Evolutionary conservation across 2,113 vertebrate species (phyloP), one percentile per base, ranked within the genome.

Genomic region (Megaceryle torquata): DNA sequence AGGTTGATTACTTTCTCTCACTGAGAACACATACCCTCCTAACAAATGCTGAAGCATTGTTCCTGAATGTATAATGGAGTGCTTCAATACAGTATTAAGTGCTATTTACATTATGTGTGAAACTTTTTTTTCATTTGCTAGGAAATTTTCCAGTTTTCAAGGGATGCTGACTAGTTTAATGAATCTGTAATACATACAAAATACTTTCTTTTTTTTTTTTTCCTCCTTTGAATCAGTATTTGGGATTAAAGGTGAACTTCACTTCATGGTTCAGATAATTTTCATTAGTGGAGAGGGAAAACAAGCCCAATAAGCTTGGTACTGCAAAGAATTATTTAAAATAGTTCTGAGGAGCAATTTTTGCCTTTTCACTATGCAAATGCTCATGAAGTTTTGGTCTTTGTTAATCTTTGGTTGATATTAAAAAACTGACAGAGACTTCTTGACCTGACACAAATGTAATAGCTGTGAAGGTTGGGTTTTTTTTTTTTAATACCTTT

Each of bases 301-400:
- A 95, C 60, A 84, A 88, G 90, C 69, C 75, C 33, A 93, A 29
- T 82, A 96, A 95, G 82, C 54, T 31, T 80, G 37, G 24, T 54
- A 50, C 91, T 78, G 75, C 2, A 12, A 93, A 78, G 65, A 95
- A 88, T 78, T 88, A 94, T 93, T 88, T 89, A 89, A 95, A 91
- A 81, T 74, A 29, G 31, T 82, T 63, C 85, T 93, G 77, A 95
- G 74, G 94, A 94, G 60, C 83, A 95, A 57, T 93, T 97, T 94
- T 96, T 95, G 86, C 89, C 85, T 92, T 96, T 94, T 96, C 94
- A 96, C 76, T 97, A 97, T 93, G 89, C 93, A 96, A 93, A 89
- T 93, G 59, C 85, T 88, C 88, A 71, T 82, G 83, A 92, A 37
- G 65, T 60, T 93, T 94, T 95, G 96, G 91, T 96, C 95, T 96